Base-by-base conservation (phyloP, 2,888 invertebrate genomes). In the Trissolcus brochymenae region DNA sequence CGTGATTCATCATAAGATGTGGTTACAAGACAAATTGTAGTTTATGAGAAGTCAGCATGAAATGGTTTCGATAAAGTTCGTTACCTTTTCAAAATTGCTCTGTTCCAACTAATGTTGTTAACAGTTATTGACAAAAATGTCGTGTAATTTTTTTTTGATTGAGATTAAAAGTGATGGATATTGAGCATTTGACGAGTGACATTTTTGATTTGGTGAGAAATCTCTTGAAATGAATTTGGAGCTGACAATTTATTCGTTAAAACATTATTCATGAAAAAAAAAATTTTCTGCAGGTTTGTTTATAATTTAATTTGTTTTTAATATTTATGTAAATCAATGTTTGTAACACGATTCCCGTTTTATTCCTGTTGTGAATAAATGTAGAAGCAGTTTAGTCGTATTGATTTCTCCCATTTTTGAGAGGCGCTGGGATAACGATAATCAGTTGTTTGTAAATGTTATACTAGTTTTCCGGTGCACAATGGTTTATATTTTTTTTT, bases 91-190 rank as follows among this genome's bases (percentile, higher is more conserved):
- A 4, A 40, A 50, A 49, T 6, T 40, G 50, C 25, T 29, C 21
- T 56, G 51, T 66, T 40, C 56, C 35, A 40, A 50, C 56, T 57
- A 66, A 66, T 51, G 51, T 40, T 13, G 65, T 35, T 66, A 57
- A 35, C 11, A 50, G 50, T 49, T 57, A 66, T 65, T 25, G 11
- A 43, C 19, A 19, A 21, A 29, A 56, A 19, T 35, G 56, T 65
- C 56, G 56, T 51, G 40, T 17, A 46, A n/a, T 3, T 4, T 6
- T 21, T n/a, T 17, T 11, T 35, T 53, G 53, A 62, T 17, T 53
- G 41, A 53, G 21, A 53, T 11, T 17, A 51, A 51, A 35, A 35
- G 9, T 35, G 35, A 35, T 35, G 35, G 11, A 35, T 35, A 35
- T 35, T 11, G 9, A 35, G 35, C 35, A 35, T 7, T 35, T 11